These are phyloP conservation scores for Athetis lepigone DNA, from an alignment of 2,888 invertebrate species.

Conservation along the genomic window DNA sequence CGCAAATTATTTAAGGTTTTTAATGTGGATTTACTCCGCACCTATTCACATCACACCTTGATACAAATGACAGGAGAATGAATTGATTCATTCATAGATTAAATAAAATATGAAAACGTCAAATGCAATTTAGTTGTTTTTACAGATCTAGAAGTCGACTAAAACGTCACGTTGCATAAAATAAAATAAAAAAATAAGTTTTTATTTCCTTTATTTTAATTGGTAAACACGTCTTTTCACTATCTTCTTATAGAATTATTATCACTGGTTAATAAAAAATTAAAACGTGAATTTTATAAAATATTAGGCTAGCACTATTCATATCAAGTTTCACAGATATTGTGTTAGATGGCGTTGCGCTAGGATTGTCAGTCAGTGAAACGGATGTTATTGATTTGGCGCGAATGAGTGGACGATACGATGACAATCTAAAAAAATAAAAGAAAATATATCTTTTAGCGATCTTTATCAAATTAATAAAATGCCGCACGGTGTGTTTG, in stretches of 20 bases:
- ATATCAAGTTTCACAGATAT: not conserved
- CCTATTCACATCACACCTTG: slow-evolving; percentile 78
- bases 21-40: slow-evolving; percentile 67
- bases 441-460: not conserved
- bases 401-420: slow-evolving; percentile 36
- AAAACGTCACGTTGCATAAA: no score
- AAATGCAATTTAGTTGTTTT: slow-evolving; percentile 20
- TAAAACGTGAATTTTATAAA: no score
- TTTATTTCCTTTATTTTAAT: no score
- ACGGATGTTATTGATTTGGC: slow-evolving; percentile 65
- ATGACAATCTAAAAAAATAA: slow-evolving; percentile 17
- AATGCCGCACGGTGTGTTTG: slow-evolving; percentile 79
- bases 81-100: slow-evolving; percentile 45
- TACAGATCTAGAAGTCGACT: no score
- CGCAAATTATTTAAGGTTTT: slow-evolving; percentile 74
- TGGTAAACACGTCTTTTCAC: no score
- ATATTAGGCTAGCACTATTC: not conserved
- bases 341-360: slow-evolving; percentile 63
- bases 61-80: slow-evolving; percentile 57
- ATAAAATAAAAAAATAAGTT: no score
- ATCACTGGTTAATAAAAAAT: no score
- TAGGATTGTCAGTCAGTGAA: slow-evolving; percentile 15
- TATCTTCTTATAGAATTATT: no score
- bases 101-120: slow-evolving; percentile 44
- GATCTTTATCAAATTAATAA: slow-evolving; percentile 15